phyloP scores from a whole-genome alignment of 2,113 vertebrate genomes.

The Hippocampus comes region DNA sequence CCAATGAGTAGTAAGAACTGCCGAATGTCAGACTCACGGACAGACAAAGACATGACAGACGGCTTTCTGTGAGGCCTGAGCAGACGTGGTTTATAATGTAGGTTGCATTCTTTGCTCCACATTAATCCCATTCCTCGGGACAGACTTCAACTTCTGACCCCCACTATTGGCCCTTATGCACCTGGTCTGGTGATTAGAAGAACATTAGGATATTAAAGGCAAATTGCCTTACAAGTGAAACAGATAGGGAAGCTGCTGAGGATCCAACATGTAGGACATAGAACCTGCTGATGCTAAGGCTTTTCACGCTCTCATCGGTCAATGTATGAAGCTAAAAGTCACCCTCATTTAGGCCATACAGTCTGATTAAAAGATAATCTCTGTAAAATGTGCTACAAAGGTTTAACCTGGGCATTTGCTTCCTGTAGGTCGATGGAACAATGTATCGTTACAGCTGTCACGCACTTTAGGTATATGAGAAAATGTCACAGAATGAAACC shows the following conservation, averaged over 20 bases:
- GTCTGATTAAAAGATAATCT: conserved; percentile 39
- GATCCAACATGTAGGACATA: conserved; percentile 53
- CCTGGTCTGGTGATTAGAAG: conserved; percentile 73
- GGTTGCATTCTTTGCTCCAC: conserved; percentile 71
- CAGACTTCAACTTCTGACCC: conserved; percentile 70
- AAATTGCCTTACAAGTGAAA: conserved; percentile 76
- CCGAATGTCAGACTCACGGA: conserved; percentile 8
- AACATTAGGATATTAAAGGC: conserved; percentile 79
- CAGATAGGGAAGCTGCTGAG: conserved; percentile 69
- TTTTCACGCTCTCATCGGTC: conserved; percentile 44
- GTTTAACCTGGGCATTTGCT: conserved; percentile 33
- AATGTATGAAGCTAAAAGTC: conserved; percentile 56
- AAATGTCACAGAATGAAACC: neutral
- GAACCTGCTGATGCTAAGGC: conserved; percentile 65
- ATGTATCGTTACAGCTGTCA: conserved; percentile 18
- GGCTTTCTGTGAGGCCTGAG: conserved; percentile 39
- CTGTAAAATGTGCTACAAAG: conserved; percentile 29
- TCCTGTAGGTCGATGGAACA: neutral
- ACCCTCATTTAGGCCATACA: conserved; percentile 45
- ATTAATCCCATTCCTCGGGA: conserved; percentile 73
- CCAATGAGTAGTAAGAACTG: neutral
- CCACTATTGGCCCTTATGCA: conserved; percentile 70
- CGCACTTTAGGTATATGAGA: conserved; percentile 4
- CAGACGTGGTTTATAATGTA: conserved; percentile 68
- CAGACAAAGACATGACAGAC: conserved; percentile 16